Percentiles rank a stretch among this genome's conserved stretches.
phyloP scores from a whole-genome alignment of 2,113 vertebrate species.

The Notiomystis cincta region DNA sequence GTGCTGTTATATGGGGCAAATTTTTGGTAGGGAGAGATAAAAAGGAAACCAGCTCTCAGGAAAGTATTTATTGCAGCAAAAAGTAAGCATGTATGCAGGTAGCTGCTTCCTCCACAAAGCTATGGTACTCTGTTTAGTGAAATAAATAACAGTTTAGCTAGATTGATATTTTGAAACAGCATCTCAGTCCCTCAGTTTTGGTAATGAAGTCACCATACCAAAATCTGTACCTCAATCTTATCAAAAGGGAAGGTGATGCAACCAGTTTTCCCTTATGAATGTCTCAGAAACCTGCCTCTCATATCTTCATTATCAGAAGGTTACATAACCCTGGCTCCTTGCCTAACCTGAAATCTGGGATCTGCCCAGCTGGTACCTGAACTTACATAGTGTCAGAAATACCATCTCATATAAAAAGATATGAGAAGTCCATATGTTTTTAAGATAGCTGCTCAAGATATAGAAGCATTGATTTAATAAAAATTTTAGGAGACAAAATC shows the following conservation, averaged over 20 bases:
- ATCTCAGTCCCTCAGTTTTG: neutral
- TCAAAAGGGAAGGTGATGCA: neutral
- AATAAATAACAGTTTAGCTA: neutral
- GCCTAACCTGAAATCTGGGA: neutral
- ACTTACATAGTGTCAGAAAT: neutral
- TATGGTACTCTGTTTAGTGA: neutral
- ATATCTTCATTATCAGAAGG: neutral
- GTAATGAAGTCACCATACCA: neutral
- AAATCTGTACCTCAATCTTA: neutral
- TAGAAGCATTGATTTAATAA: neutral
- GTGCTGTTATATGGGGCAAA: neutral
- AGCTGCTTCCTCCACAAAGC: neutral
- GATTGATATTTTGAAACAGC: neutral
- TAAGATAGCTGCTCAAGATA: neutral
- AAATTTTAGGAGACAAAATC: neutral
- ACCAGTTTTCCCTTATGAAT: neutral
- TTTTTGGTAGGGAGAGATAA: neutral
- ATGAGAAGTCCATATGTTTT: neutral
- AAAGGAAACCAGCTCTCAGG: neutral
- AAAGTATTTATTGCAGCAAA: conserved; percentile 23
- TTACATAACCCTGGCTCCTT: neutral
- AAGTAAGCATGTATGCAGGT: neutral
- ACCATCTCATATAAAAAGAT: neutral
- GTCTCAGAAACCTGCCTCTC: neutral
- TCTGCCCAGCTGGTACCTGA: neutral